Conservation (phyloP, 2,888 invertebrate species). For the Malthinus flaveolus region DNA sequence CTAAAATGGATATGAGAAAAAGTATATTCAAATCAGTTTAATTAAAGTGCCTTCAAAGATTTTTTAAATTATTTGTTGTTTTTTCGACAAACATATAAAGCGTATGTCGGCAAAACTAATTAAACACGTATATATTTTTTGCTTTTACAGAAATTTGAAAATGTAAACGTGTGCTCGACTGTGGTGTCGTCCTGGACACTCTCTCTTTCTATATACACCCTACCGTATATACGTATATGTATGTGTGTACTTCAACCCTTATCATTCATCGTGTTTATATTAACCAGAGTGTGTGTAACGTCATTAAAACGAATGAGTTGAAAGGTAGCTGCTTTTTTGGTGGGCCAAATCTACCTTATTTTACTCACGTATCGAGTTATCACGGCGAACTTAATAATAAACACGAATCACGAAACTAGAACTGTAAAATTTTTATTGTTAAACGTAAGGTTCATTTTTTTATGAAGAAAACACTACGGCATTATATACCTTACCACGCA, state of each 20-base stretch:
- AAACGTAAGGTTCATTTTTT: conserved; percentile 13
- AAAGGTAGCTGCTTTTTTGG: conserved; percentile 6
- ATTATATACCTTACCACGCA: neutral
- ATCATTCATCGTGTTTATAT: conserved; percentile 20
- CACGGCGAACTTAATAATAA: conserved; percentile 22
- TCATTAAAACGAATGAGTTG: conserved; percentile 16
- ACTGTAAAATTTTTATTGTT: conserved; percentile 23
- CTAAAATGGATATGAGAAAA: too few relatives aligned
- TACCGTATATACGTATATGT: neutral
- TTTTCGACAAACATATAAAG: neutral
- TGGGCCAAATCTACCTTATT: conserved; percentile 13
- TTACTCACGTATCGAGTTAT: conserved; percentile 23
- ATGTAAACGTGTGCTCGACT: conserved; percentile 6
- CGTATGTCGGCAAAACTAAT: conserved; percentile 7
- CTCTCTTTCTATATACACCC: neutral
- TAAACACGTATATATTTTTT: conserved; percentile 7
- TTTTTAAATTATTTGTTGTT: too few relatives aligned
- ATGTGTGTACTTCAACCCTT: neutral
- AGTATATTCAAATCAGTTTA: too few relatives aligned
- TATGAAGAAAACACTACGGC: neutral
- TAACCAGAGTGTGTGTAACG: conserved; percentile 19
- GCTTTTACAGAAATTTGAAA: conserved; percentile 6
- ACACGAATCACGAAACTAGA: conserved; percentile 21
- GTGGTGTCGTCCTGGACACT: conserved; percentile 3
- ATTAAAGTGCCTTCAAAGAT: too few relatives aligned